Conservation (phyloP, 2,888 invertebrate genomes). For the Patella ulyssiponensis region DNA sequence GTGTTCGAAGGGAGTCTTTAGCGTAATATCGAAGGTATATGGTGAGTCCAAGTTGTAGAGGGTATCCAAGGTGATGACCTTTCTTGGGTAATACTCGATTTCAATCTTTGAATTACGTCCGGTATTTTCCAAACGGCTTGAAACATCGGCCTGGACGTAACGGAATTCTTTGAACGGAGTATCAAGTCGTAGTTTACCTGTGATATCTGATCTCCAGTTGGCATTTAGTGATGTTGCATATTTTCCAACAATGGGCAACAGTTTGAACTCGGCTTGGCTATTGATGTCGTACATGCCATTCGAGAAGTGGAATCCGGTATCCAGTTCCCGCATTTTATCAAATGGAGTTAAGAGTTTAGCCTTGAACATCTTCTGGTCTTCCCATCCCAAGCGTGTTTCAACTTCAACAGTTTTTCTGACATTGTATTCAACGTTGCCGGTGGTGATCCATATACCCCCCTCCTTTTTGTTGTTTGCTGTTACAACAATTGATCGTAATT, state of each 20-base stretch:
- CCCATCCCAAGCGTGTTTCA: slow-evolving; percentile 40
- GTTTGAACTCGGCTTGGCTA: slow-evolving; percentile 39
- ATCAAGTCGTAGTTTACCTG: slow-evolving; percentile 26
- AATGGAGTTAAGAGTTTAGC: slow-evolving; percentile 50
- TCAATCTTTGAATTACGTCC: slow-evolving; percentile 40
- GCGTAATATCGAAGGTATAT: slow-evolving; percentile 35
- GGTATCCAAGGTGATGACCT: slow-evolving; percentile 42
- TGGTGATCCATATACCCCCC: slow-evolving; percentile 46
- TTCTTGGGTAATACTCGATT: slow-evolving; percentile 46
- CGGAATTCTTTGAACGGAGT: slow-evolving; percentile 49
- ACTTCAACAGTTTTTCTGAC: slow-evolving; percentile 44
- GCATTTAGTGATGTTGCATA: not conserved
- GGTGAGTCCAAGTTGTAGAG: slow-evolving; percentile 36
- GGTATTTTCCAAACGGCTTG: slow-evolving; percentile 35
- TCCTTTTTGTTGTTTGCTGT: slow-evolving; percentile 37
- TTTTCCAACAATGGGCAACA: slow-evolving; percentile 33
- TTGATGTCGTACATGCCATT: slow-evolving; percentile 37
- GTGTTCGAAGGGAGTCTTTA: slow-evolving; percentile 44
- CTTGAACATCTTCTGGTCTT: slow-evolving; percentile 41
- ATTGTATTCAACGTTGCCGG: slow-evolving; percentile 45
- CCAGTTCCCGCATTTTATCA: slow-evolving; percentile 42
- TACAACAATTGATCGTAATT: slow-evolving; percentile 29
- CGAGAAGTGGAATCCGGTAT: slow-evolving; percentile 39
- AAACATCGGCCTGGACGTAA: slow-evolving; percentile 40
- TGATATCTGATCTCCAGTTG: not conserved